Evolutionary conservation across 2,797 vertebrate genomes (phyloP).

Genomic region (Oceanodroma leucorhoa): DNA sequence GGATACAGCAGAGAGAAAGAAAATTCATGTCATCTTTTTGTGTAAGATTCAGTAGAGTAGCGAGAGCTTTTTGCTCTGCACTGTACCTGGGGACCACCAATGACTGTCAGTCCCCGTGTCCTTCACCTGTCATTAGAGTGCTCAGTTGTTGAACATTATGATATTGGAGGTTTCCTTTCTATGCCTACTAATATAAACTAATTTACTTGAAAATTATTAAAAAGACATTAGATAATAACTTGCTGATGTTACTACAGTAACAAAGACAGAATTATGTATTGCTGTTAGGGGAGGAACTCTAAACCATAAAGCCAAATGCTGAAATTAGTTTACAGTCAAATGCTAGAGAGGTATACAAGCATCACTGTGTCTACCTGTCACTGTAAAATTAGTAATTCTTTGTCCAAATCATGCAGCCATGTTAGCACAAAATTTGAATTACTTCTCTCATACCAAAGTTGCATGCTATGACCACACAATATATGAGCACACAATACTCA

Average conservation of each 20-base stretch:
- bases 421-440: not conserved
- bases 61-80: not conserved
- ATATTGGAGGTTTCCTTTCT: not conserved
- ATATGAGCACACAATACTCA: not conserved
- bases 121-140: not conserved
- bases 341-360: not conserved
- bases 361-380: not conserved
- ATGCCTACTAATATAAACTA: not conserved
- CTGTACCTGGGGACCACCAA: not conserved
- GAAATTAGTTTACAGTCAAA: not conserved
- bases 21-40: not conserved
- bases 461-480: not conserved
- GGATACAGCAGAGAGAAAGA: not conserved
- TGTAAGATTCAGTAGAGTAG: not conserved
- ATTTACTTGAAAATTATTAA: not conserved
- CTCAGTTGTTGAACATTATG: not conserved
- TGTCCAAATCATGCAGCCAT: not conserved
- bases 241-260: not conserved
- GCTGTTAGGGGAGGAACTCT: not conserved
- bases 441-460: not conserved
- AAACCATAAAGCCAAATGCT: not conserved
- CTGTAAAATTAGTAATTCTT: not conserved
- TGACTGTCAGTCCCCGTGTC: not conserved
- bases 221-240: not conserved
- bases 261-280: not conserved